Percentiles rank a stretch among this genome's conserved stretches.
Conservation (phyloP, 2,888 invertebrate genomes). For the Balanococcus diminutus region DNA sequence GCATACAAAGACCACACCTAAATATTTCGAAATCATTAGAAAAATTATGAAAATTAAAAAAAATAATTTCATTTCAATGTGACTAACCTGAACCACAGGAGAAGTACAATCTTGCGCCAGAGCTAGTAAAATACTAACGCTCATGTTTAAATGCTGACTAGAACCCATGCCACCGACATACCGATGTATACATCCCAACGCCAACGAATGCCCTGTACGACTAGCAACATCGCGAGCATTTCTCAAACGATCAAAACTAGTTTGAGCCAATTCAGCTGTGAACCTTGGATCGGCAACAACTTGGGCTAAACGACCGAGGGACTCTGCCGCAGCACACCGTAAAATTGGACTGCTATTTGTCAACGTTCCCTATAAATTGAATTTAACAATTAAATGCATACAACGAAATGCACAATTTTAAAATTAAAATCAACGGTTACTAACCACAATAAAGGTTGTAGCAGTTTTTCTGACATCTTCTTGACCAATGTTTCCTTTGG, state of each 20-base stretch:
- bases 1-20: slow-evolving; percentile 97
- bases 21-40: background rate
- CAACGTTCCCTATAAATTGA: slow-evolving; percentile 67
- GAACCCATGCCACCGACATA: slow-evolving; percentile 96
- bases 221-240: slow-evolving; percentile 86
- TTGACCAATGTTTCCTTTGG: slow-evolving; percentile 83
- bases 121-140: slow-evolving; percentile 91
- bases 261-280: slow-evolving; percentile 87
- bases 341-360: slow-evolving; percentile 78
- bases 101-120: slow-evolving; percentile 92
- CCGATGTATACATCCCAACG: slow-evolving; percentile 93
- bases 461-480: slow-evolving; percentile 88
- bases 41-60: too few relatives aligned
- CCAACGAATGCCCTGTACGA: slow-evolving; percentile 85
- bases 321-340: slow-evolving; percentile 93
- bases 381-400: background rate
- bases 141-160: slow-evolving; percentile 90
- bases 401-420: background rate
- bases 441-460: slow-evolving; percentile 78
- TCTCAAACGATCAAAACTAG: slow-evolving; percentile 85
- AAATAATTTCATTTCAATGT: too few relatives aligned
- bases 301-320: slow-evolving; percentile 90
- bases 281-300: slow-evolving; percentile 85
- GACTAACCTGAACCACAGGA: slow-evolving; percentile 84
- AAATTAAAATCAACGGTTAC: slow-evolving; percentile 56